Evolutionary conservation across 2,888 invertebrate genomes (phyloP).

Genomic region (Margaritifera margaritifera): DNA sequence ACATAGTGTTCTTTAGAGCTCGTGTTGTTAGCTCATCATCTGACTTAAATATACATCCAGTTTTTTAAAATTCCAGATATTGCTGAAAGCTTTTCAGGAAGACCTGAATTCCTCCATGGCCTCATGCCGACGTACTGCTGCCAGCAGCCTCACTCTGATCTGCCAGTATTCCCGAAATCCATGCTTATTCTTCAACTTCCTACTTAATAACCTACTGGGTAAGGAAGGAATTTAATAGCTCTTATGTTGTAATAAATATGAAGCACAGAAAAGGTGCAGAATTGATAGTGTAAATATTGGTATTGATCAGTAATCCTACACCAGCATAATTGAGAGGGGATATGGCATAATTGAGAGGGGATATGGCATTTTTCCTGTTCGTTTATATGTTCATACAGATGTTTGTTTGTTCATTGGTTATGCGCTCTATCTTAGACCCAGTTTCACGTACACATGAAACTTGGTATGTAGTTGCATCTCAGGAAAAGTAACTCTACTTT

Average conservation of each 20-base stretch:
- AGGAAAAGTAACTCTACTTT: too few species aligned
- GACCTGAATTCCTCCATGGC: slow-evolving; percentile 81
- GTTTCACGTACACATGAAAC: too few species aligned
- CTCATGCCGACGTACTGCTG: slow-evolving; percentile 86
- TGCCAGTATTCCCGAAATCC: slow-evolving; percentile 86
- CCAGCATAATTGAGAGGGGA: too few species aligned
- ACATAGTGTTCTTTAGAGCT: too few species aligned
- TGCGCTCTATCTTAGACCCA: too few species aligned
- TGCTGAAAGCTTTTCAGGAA: slow-evolving; percentile 80
- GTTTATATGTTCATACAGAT: too few species aligned
- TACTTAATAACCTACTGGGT: slow-evolving; percentile 80
- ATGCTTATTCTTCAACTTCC: slow-evolving; percentile 79
- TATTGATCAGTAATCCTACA: not conserved
- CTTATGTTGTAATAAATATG: too few species aligned
- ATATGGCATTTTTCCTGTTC: too few species aligned
- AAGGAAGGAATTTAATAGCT: slow-evolving; percentile 12
- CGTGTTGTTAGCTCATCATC: too few species aligned
- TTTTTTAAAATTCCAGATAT: slow-evolving; percentile 73
- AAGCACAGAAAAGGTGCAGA: not conserved
- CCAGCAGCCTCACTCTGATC: slow-evolving; percentile 85
- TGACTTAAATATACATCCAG: not conserved
- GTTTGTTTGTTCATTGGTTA: too few species aligned
- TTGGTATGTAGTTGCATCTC: too few species aligned
- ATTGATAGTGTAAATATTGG: not conserved
- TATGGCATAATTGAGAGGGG: too few species aligned